Conservation (phyloP, 2,113 vertebrate genomes). For the Scalopus aquaticus region DNA sequence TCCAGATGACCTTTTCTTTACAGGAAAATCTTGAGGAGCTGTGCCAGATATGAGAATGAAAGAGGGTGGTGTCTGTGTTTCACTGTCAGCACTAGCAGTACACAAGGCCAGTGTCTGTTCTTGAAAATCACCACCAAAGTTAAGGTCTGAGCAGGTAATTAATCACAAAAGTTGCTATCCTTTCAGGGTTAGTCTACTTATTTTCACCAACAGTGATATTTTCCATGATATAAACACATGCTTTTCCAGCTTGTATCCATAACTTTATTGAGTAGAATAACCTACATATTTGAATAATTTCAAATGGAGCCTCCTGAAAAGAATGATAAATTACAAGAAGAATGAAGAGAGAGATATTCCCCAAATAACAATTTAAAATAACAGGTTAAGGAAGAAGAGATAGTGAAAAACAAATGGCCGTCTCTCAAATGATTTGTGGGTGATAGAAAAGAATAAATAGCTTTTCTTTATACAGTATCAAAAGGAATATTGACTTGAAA, state of each 20-base stretch:
- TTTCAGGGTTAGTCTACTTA: not conserved
- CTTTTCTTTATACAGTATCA: not conserved
- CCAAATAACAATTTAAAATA: not conserved
- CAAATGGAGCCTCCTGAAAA: not conserved
- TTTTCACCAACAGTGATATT: not conserved
- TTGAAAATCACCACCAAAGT: not conserved
- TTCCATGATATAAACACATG: not conserved
- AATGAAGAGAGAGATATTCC: not conserved
- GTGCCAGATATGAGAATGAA: too few species aligned
- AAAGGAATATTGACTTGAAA: not conserved
- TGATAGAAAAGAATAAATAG: not conserved
- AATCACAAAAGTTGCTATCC: not conserved
- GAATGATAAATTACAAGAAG: not conserved
- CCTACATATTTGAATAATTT: not conserved
- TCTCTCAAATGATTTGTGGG: not conserved
- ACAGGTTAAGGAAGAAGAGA: not conserved
- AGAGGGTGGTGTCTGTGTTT: fast-evolving
- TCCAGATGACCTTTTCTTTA: not conserved
- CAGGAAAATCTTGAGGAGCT: not conserved
- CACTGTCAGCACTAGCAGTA: fast-evolving
- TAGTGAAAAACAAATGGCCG: not conserved
- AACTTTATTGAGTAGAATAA: not conserved
- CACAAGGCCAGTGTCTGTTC: too few species aligned
- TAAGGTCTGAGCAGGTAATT: not conserved
- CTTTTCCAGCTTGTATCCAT: not conserved